These are phyloP conservation scores for Drosophila obscura DNA, from an alignment of 1,140 invertebrate genomes.

Conservation along the genomic window DNA sequence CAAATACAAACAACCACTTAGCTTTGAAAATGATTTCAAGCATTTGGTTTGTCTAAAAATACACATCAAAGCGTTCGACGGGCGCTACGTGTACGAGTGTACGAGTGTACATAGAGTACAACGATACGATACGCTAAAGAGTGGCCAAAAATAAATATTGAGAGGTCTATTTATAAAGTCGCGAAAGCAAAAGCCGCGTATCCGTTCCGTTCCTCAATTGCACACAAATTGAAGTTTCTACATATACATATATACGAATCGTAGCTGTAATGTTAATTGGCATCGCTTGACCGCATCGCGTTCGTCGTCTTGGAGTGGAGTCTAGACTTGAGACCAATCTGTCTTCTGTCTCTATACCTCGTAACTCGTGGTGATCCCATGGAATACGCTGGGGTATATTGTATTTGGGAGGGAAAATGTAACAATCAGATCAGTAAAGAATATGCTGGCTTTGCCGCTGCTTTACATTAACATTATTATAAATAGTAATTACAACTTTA, in stretches of 20 bases:
- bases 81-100: conserved; percentile 8
- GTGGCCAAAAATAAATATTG: conserved; percentile 70
- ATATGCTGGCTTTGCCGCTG: too few relatives aligned
- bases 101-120: conserved; percentile 35
- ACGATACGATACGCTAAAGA: conserved; percentile 6
- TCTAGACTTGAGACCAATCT: conserved; percentile 33
- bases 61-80: conserved; percentile 56
- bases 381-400: too few relatives aligned
- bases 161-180: conserved; percentile 62
- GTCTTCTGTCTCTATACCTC: not conserved
- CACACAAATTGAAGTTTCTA: conserved; percentile 28
- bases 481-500: too few relatives aligned
- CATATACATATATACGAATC: conserved; percentile 1
- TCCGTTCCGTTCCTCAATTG: conserved; percentile 29
- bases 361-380: too few relatives aligned
- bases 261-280: conserved; percentile 36
- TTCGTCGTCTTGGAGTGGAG: not conserved
- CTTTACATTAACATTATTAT: too few relatives aligned
- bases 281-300: conserved; percentile 33
- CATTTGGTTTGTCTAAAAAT: conserved; percentile 64
- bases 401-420: too few relatives aligned
- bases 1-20: conserved; percentile 71
- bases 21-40: conserved; percentile 54
- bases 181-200: conserved; percentile 22
- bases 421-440: too few relatives aligned